Conservation (phyloP, 2,888 invertebrate genomes). For the Ptychoptera albimana region DNA sequence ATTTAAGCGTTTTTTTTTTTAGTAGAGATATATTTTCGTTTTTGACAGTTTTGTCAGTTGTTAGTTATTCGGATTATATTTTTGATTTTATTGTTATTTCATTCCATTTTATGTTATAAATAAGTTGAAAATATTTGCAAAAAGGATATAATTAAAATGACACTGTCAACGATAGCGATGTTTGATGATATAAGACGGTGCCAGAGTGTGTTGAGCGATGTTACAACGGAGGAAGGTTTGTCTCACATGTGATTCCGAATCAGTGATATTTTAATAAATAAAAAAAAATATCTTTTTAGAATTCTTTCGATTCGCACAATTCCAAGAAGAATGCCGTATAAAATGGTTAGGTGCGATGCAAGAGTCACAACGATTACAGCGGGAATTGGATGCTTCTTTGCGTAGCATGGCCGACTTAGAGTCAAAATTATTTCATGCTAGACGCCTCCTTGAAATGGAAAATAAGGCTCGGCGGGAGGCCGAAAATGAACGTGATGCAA, state of each 20-base stretch:
- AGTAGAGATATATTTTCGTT: too few species aligned
- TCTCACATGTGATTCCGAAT: conserved; percentile 9
- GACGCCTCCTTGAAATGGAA: conserved; percentile 66
- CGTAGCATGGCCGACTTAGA: conserved; percentile 60
- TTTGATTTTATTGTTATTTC: too few species aligned
- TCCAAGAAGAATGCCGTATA: conserved; percentile 52
- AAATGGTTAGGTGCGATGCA: conserved; percentile 53
- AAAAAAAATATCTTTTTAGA: conserved; percentile 31
- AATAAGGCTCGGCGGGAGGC: conserved; percentile 50
- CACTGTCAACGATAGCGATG: conserved; percentile 47
- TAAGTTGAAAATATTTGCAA: too few species aligned
- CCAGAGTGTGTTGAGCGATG: conserved; percentile 45
- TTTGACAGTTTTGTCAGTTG: too few species aligned
- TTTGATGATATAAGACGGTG: conserved; percentile 58
- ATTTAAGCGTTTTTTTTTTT: too few species aligned
- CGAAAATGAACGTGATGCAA: conserved; percentile 52
- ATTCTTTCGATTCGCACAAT: conserved; percentile 54
- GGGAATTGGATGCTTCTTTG: conserved; percentile 51
- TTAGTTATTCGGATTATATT: too few species aligned
- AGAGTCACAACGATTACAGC: conserved; percentile 56
- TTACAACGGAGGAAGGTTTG: conserved; percentile 53
- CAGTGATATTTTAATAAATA: conserved; percentile 1
- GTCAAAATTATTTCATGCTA: conserved; percentile 63
- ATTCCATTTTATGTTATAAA: too few species aligned
- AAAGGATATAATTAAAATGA: neutral